These are phyloP conservation scores for Caenorhabditis panamensis DNA, from an alignment of 2,888 invertebrate genomes.

Conservation along the genomic window DNA sequence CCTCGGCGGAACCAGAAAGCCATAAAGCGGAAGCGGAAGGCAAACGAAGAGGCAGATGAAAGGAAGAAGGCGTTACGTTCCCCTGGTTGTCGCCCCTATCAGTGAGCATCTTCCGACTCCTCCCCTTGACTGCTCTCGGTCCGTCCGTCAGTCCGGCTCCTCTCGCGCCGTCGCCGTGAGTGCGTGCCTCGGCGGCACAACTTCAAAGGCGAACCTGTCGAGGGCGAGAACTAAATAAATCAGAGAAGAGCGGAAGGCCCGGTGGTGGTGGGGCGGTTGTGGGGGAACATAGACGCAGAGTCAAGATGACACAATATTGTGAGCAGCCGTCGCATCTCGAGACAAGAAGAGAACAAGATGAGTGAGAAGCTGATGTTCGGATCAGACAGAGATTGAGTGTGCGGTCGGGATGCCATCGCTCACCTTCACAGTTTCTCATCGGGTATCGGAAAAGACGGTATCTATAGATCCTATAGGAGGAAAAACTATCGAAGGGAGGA, in stretches of 20 bases:
- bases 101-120: slow-evolving; percentile 31
- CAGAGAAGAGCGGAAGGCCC: slow-evolving; percentile 27
- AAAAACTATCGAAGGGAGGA: slow-evolving; percentile 2
- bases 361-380: not conserved
- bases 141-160: slow-evolving; percentile 8
- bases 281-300: slow-evolving; percentile 3
- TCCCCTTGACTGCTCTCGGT: slow-evolving; percentile 12
- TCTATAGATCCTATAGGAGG: no score
- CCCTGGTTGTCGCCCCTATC: slow-evolving; percentile 16
- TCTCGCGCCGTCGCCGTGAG: slow-evolving; percentile 35
- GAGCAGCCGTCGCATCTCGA: slow-evolving; percentile 1
- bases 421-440: not conserved
- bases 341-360: slow-evolving; percentile 5
- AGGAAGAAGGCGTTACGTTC: slow-evolving; percentile 47
- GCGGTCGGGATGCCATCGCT: slow-evolving; percentile 20
- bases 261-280: slow-evolving; percentile 16
- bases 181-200: slow-evolving; percentile 36
- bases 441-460: slow-evolving; percentile 8
- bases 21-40: slow-evolving; percentile 19
- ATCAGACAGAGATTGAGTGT: slow-evolving; percentile 35
- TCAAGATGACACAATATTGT: slow-evolving; percentile 57
- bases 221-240: slow-evolving; percentile 63
- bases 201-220: slow-evolving; percentile 62
- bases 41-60: slow-evolving; percentile 17
- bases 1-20: slow-evolving; percentile 14